A percentile compares a stretch with the other conserved stretches of the same genome.
These are phyloP conservation scores for Cervus canadensis DNA, from an alignment of 2,113 vertebrate genomes.

Conservation along the genomic window DNA sequence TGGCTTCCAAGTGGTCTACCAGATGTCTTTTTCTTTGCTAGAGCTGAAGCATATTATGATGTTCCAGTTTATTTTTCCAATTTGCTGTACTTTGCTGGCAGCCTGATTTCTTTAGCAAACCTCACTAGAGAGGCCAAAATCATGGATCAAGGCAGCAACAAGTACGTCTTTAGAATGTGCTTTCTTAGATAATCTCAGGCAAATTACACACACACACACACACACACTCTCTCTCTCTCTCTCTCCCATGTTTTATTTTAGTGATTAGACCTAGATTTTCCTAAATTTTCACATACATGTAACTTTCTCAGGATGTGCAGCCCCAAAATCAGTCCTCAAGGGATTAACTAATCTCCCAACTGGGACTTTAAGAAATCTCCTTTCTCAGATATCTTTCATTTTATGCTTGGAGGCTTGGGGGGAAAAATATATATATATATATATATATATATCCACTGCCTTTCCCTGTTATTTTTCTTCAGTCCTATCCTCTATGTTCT, in stretches of 20 bases:
- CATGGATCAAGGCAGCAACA: slow-evolving; percentile 27
- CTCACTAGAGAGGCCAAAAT: slow-evolving; percentile 77
- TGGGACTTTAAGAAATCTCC: not conserved
- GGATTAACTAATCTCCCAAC: not conserved
- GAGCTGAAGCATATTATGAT: slow-evolving; percentile 81
- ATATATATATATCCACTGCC: not conserved
- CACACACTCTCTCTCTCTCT: not conserved
- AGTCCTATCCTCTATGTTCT: not conserved
- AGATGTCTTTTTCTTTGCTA: slow-evolving; percentile 84
- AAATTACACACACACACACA: not conserved
- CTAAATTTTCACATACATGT: not conserved
- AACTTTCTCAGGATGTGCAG: slow-evolving; percentile 2
- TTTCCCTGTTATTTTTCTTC: not conserved
- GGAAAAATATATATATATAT: not conserved
- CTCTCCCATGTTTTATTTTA: not conserved
- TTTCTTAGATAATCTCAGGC: not conserved
- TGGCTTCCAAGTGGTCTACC: slow-evolving; percentile 84
- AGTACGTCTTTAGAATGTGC: slow-evolving; percentile 6
- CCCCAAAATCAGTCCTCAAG: not conserved
- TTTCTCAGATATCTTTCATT: not conserved
- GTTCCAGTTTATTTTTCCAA: slow-evolving; percentile 80
- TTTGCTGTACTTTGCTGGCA: slow-evolving; percentile 75
- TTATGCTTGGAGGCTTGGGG: not conserved
- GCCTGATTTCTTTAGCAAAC: slow-evolving; percentile 78
- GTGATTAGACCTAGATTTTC: not conserved